These are phyloP conservation scores for Macrochelys suwanniensis DNA, from an alignment of 2,797 vertebrate genomes.

Conservation along the genomic window DNA sequence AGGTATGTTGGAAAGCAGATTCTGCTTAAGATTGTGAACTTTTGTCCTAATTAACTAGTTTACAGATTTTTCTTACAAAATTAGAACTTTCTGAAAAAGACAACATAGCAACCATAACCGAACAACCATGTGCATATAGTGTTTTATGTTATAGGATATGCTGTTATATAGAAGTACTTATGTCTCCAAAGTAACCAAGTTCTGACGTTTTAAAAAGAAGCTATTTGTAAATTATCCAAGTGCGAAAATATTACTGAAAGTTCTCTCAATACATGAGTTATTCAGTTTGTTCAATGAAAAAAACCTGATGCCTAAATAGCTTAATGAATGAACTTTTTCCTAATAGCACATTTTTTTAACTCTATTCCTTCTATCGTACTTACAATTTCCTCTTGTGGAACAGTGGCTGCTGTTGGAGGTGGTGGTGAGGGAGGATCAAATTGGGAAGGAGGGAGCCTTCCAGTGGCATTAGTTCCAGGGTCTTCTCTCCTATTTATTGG, in stretches of 20 bases:
- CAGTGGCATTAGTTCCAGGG: conserved; percentile 64
- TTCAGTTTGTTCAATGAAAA: background rate
- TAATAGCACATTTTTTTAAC: background rate
- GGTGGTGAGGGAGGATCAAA: conserved; percentile 77
- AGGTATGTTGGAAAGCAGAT: background rate
- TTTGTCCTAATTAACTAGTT: background rate
- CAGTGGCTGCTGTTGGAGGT: conserved; percentile 21
- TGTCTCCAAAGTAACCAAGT: background rate
- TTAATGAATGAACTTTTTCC: background rate
- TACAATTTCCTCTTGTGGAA: conserved; percentile 83
- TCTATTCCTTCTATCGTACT: conserved; percentile 36
- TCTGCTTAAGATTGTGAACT: background rate
- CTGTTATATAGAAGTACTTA: background rate
- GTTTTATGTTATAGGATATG: background rate
- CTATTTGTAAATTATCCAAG: background rate
- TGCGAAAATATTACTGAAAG: background rate
- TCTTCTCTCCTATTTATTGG: conserved; percentile 79
- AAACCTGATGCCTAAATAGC: background rate
- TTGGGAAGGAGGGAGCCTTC: conserved; percentile 77
- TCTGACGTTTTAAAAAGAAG: background rate
- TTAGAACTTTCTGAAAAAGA: background rate
- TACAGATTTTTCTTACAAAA: background rate
- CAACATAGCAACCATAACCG: background rate
- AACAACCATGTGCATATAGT: background rate
- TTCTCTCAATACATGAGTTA: background rate